phyloP scores from a whole-genome alignment of 2,797 vertebrate genomes.

The Halcyon smyrnensis region DNA sequence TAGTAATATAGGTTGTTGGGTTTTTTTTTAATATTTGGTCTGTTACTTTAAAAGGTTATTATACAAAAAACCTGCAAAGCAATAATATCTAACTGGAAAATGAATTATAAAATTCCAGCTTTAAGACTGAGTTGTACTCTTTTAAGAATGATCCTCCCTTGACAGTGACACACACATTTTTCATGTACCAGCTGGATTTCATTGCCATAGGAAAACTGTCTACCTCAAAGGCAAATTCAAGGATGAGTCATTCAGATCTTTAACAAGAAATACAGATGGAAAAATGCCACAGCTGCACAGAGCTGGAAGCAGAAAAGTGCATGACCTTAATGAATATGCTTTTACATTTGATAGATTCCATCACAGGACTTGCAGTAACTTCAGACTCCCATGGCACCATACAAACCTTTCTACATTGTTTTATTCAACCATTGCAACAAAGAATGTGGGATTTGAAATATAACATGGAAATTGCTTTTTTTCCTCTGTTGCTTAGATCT shows the following conservation, averaged over 20 bases:
- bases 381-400: background rate
- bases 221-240: constrained; percentile 48
- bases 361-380: background rate
- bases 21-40: background rate
- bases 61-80: background rate
- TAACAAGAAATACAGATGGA: constrained; percentile 42
- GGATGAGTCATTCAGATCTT: constrained; percentile 38
- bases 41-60: background rate
- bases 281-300: constrained; percentile 44
- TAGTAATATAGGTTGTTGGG: background rate
- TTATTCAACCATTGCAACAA: background rate
- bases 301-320: constrained; percentile 39
- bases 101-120: background rate
- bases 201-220: constrained; percentile 2
- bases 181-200: constrained; percentile 17
- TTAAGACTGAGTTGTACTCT: background rate
- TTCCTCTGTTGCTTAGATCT: background rate
- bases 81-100: background rate
- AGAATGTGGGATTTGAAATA: background rate
- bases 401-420: background rate
- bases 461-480: background rate
- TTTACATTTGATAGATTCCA: constrained; percentile 33
- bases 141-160: background rate
- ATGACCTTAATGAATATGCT: constrained; percentile 26
- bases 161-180: background rate